A percentile compares a stretch with the other conserved stretches of the same genome.
Evolutionary conservation across 1,140 invertebrate species (phyloP).

Genomic region (Tetramorium alpestre): DNA sequence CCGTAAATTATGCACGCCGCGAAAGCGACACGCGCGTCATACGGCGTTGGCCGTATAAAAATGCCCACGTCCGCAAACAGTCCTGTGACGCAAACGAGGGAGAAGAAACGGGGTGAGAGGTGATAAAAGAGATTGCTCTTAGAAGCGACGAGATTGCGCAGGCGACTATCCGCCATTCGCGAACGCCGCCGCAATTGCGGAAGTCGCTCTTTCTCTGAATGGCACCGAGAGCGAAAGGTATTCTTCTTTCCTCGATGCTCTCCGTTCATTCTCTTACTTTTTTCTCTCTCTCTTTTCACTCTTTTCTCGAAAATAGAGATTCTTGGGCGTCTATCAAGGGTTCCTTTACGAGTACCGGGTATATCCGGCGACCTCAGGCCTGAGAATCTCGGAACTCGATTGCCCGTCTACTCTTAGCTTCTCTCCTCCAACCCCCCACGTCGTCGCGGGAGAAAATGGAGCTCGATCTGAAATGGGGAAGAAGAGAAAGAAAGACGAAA

Average conservation of each 20-base stretch:
- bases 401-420: conserved; percentile 59
- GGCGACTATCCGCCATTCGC: conserved; percentile 64
- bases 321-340: conserved; percentile 62
- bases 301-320: conserved; percentile 60
- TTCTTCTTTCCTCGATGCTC: background rate
- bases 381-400: conserved; percentile 67
- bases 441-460: conserved; percentile 5
- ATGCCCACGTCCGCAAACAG: conserved; percentile 5
- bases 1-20: conserved; percentile 33
- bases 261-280: background rate
- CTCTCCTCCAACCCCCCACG: background rate
- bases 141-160: conserved; percentile 29
- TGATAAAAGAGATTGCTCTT: conserved; percentile 65
- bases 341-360: conserved; percentile 8
- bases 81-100: conserved; percentile 5
- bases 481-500: background rate
- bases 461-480: background rate
- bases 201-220: conserved; percentile 70
- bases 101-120: conserved; percentile 20
- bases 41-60: conserved; percentile 4
- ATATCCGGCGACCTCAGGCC: conserved; percentile 49
- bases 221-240: conserved; percentile 70
- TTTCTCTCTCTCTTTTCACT: background rate
- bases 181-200: conserved; percentile 68
- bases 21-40: background rate